Evolutionary conservation across 2,888 invertebrate genomes (phyloP).

Genomic region (Nomada goodeniana): DNA sequence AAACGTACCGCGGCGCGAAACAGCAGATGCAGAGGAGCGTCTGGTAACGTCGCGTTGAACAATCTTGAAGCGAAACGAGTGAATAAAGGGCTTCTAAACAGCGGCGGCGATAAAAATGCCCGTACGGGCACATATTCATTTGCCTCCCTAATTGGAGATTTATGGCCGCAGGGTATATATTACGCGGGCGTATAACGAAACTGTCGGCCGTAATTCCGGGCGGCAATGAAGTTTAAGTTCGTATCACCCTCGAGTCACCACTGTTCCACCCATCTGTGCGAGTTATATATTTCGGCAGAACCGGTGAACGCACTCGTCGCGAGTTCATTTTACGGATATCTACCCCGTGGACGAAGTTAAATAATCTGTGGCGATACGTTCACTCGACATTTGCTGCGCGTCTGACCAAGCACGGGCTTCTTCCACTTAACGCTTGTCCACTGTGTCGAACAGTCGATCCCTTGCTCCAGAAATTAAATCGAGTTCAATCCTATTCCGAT

Average conservation of each 20-base stretch:
- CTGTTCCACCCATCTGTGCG: background rate
- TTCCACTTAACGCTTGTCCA: background rate
- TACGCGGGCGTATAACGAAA: slow-evolving; percentile 42
- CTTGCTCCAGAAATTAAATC: too few species aligned
- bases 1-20: background rate
- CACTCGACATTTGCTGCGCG: background rate
- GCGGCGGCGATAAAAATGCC: slow-evolving; percentile 57
- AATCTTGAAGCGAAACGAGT: slow-evolving; percentile 8
- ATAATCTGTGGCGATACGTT: too few species aligned
- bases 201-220: slow-evolving; percentile 58
- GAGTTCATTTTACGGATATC: slow-evolving; percentile 6
- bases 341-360: background rate
- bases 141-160: slow-evolving; percentile 71
- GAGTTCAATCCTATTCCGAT: too few species aligned
- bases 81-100: slow-evolving; percentile 33
- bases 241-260: slow-evolving; percentile 16
- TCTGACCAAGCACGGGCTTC: background rate
- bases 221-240: slow-evolving; percentile 56
- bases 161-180: slow-evolving; percentile 64
- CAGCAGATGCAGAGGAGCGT: background rate
- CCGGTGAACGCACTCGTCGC: slow-evolving; percentile 22
- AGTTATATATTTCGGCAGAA: slow-evolving; percentile 1
- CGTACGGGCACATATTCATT: slow-evolving; percentile 71
- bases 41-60: background rate
- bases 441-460: background rate